Conservation (phyloP, 2,888 invertebrate species). For the Lottia gigantea region DNA sequence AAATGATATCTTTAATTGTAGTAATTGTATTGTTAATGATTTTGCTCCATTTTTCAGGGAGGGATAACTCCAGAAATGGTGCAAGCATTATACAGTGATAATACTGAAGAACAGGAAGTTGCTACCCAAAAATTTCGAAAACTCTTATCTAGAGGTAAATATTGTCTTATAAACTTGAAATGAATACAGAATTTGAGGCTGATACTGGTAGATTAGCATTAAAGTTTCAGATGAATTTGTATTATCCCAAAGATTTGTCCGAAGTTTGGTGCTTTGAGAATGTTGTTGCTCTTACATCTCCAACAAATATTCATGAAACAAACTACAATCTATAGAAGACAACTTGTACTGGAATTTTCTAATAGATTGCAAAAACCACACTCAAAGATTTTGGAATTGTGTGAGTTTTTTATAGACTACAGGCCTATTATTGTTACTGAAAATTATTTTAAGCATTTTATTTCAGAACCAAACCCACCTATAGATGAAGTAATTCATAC, state of each 20-base stretch:
- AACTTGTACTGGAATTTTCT: too few species aligned
- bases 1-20: background rate
- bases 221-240: too few species aligned
- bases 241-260: too few species aligned
- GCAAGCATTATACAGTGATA: conserved; percentile 75
- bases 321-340: too few species aligned
- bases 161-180: too few species aligned
- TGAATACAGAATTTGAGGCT: too few species aligned
- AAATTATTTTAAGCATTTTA: conserved; percentile 12
- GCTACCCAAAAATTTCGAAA: conserved; percentile 95
- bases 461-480: conserved; percentile 90
- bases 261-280: too few species aligned
- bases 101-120: conserved; percentile 79
- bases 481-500: conserved; percentile 96
- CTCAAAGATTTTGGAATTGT: background rate
- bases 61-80: conserved; percentile 84
- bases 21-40: background rate
- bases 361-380: too few species aligned
- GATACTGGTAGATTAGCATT: too few species aligned
- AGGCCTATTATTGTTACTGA: background rate
- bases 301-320: too few species aligned
- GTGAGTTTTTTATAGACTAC: background rate
- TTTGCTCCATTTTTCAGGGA: conserved; percentile 44
- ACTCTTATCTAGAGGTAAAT: conserved; percentile 79
- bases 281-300: too few species aligned